Evolutionary conservation across 2,797 vertebrate species (phyloP), one percentile per base, ranked within the genome.

Genomic region (Podarcis lilfordi): DNA sequence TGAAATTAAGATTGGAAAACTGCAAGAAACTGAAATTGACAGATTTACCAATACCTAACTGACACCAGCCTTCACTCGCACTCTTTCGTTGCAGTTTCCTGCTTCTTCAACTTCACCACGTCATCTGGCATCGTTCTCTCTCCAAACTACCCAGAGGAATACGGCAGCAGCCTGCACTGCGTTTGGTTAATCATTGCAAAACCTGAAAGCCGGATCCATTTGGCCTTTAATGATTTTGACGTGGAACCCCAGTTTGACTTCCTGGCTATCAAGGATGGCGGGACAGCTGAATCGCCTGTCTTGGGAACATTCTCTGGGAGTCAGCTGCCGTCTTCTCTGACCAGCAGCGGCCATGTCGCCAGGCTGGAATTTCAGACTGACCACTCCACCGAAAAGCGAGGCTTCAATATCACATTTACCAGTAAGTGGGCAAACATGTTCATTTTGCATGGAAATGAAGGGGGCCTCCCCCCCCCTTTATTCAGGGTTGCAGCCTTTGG

Each of bases 241-340:
- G 98, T 99, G 97, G 99, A 99, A 96, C 99, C 99, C 66, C 99
- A 99, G 96, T 99, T 99, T 82, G 99, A 99, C 92, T 99, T 99
- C 95, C 96, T 99, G 91, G 98, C 98, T 0, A 98, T 99, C 91
- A 99, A 99, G 93, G 99, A 99, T 1, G 99, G 99, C 0, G 98
- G 98, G 83, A 99, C 98, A 0, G 98, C 99, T 0, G 99, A 99
- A 86, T 98, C 99, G 0, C 99, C 99, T 0, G 98, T 99, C 90
- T 96, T 99, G 90, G 99, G 99, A 5, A 99, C 98, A 78, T 99
- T 98, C 96, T 99, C 99, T 0, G 99, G 99, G 8, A 98, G 97
- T 69, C 97, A 97, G 86, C 97, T 99, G 32, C 99, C 99, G 32
- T 97, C 99, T 5, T 98, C 98, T n/a, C 98, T 99, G 92, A 99